Base-by-base conservation (phyloP, 2,113 vertebrate genomes). In the Spilogale gracilis region DNA sequence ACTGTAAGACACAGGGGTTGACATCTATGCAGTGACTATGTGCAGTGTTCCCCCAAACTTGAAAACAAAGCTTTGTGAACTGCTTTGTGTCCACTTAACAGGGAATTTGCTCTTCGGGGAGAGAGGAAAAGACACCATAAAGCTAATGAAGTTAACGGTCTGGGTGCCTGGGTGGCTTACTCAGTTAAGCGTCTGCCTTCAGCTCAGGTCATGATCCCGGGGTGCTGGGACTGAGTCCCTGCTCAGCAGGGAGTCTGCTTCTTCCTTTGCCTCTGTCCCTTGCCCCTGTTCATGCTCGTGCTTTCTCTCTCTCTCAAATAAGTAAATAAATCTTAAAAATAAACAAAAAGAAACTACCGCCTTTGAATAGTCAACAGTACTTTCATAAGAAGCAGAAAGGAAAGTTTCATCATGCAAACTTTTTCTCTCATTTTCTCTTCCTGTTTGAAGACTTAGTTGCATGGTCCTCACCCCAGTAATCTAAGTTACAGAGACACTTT, bases 11-110 rank as follows among this genome's bases (percentile, higher is more conserved):
- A 97, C 48, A n/a, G 87, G 97, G 90, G 61, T 97, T 97, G 89
- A 97, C 97, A 97, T 82, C 9, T 79, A 82, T 91, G 82, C 73
- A 83, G 16, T 98, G 95, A 45, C 95, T 80, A 84, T 95, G 94
- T 69, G n/a, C 81, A 84, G 79, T 96, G 92, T 97, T 98, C 78
- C 52, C 95, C 87, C 98, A 96, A 94, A 83, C 48, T 91, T 58
- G 83, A 85, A 97, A 97, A 96, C 73, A 97, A 98, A 97, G 67
- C 84, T 95, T 89, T 96, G 95, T 97, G 93, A 98, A 92, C 80
- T 86, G 83, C 89, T 97, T 96, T 95, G 95, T 81, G 17, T 91
- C 5, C 93, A 50, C 79, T 76, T 86, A 76, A 97, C 96, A 60
- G 88, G 82, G 87, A n/a, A 58, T 94, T 97, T 97, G 60, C 92